A percentile compares a stretch with the other conserved stretches of the same genome.
phyloP scores from a whole-genome alignment of 1,140 invertebrate genomes.

The Oryzaephilus surinamensis region DNA sequence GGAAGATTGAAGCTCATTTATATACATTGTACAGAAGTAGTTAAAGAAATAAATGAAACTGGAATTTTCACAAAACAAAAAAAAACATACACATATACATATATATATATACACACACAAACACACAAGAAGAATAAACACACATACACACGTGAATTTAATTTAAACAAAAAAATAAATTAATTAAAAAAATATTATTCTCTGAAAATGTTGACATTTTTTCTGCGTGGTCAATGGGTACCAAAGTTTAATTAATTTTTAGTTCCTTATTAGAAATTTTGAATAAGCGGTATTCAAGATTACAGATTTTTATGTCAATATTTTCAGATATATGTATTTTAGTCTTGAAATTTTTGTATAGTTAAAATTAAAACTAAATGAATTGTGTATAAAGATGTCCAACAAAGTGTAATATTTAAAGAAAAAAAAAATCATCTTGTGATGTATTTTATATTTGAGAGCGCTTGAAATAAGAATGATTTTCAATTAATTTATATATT shows the following conservation, averaged over 20 bases:
- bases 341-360: constrained; percentile 35
- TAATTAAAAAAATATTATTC: too few relatives aligned
- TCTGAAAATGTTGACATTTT: too few relatives aligned
- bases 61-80: not conserved
- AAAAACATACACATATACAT: constrained; percentile 17
- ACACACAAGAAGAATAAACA: constrained; percentile 4
- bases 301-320: too few relatives aligned
- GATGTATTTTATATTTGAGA: constrained; percentile 26
- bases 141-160: too few relatives aligned
- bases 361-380: constrained; percentile 28
- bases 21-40: constrained; percentile 31
- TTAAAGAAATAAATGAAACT: too few relatives aligned
- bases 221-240: too few relatives aligned
- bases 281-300: too few relatives aligned
- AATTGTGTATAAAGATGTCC: constrained; percentile 29
- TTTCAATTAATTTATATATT: constrained; percentile 1
- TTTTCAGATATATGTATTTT: too few relatives aligned
- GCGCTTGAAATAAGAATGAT: not conserved
- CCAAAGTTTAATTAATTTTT: too few relatives aligned
- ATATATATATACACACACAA: constrained; percentile 8
- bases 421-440: constrained; percentile 19
- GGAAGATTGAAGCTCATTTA: constrained; percentile 29
- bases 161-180: too few relatives aligned
- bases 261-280: too few relatives aligned
- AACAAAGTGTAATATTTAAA: constrained; percentile 23